A percentile compares a stretch with the other conserved stretches of the same genome.
These are phyloP conservation scores for Cactoblastis cactorum DNA, from an alignment of 2,888 invertebrate genomes.

Conservation along the genomic window DNA sequence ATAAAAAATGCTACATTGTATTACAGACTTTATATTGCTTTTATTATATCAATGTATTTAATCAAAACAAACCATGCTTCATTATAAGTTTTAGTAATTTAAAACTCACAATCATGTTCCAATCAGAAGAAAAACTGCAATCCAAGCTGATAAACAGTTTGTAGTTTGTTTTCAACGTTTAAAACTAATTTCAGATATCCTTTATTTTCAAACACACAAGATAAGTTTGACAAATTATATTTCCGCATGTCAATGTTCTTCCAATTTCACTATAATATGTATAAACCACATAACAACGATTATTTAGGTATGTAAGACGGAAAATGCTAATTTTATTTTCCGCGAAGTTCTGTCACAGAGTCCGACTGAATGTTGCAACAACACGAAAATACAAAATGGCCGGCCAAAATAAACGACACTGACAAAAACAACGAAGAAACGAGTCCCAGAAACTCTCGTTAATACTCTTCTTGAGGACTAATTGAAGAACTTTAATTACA, in stretches of 20 bases:
- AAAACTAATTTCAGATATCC: not conserved
- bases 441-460: not conserved
- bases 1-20: not conserved
- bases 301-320: too few species aligned
- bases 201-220: not conserved
- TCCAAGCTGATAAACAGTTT: not conserved
- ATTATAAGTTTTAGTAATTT: not conserved
- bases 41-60: not conserved
- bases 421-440: constrained; percentile 24
- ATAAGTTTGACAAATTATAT: not conserved
- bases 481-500: constrained; percentile 22
- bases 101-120: constrained; percentile 8
- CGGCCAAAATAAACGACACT: constrained; percentile 47
- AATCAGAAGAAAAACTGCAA: not conserved
- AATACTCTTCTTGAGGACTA: constrained; percentile 1
- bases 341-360: constrained; percentile 51
- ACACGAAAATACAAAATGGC: constrained; percentile 70
- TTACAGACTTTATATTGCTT: not conserved
- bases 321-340: constrained; percentile 49
- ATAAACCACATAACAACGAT: constrained; percentile 21
- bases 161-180: not conserved
- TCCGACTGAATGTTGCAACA: constrained; percentile 26
- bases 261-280: constrained; percentile 15
- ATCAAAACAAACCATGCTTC: constrained; percentile 8
- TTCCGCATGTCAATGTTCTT: not conserved